Evolutionary conservation across 1,140 invertebrate genomes (phyloP).

Genomic region (Neodiprion pinetum): DNA sequence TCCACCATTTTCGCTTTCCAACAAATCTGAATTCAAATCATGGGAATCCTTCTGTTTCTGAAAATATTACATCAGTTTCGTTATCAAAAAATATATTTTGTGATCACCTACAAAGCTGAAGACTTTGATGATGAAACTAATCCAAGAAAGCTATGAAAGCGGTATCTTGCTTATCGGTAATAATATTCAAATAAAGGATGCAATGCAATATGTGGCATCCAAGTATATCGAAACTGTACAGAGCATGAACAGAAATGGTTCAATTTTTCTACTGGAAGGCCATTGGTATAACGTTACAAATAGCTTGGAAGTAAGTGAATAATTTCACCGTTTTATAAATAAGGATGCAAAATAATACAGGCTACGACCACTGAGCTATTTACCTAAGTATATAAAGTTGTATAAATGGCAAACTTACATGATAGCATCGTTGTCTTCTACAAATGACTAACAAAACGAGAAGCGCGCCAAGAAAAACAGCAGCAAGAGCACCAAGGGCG

Average conservation of each 20-base stretch:
- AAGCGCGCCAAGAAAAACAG: slow-evolving; percentile 72
- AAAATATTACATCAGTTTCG: slow-evolving; percentile 10
- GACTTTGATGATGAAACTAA: too few relatives aligned
- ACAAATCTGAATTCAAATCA: slow-evolving; percentile 52
- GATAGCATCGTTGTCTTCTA: slow-evolving; percentile 60
- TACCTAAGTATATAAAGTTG: slow-evolving; percentile 16
- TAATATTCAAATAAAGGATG: not conserved
- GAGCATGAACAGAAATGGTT: too few relatives aligned
- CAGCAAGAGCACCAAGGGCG: slow-evolving; percentile 69
- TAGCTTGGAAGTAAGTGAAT: too few relatives aligned
- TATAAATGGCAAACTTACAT: slow-evolving; percentile 38
- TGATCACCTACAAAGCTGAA: too few relatives aligned
- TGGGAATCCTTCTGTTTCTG: slow-evolving; percentile 55
- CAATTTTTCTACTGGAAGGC: too few relatives aligned
- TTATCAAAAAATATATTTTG: too few relatives aligned
- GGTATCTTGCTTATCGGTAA: slow-evolving; percentile 7
- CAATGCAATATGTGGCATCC: not conserved
- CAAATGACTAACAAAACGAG: slow-evolving; percentile 73
- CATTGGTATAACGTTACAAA: too few relatives aligned
- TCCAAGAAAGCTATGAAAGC: too few relatives aligned
- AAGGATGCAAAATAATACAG: slow-evolving; percentile 15
- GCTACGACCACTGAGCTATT: slow-evolving; percentile 22
- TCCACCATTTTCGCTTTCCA: slow-evolving; percentile 50
- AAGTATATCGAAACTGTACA: too few relatives aligned
- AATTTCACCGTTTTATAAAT: slow-evolving; percentile 11